A percentile compares a stretch with the other conserved stretches of the same genome.
Evolutionary conservation across 1,140 invertebrate genomes (phyloP).

Genomic region (Aphaenogaster ashmeadi): DNA sequence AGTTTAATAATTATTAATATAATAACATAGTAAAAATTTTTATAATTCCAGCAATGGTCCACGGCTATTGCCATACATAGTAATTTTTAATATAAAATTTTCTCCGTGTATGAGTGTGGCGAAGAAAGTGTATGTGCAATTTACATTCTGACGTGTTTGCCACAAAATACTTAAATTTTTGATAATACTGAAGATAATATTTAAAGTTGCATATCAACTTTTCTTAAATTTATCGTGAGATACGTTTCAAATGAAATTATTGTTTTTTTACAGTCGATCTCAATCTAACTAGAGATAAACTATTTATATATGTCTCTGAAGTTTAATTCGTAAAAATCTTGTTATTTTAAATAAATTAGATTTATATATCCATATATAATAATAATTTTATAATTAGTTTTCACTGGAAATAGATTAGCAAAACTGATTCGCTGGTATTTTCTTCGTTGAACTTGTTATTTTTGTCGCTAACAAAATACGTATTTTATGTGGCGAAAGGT

Average conservation of each 20-base stretch:
- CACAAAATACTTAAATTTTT: not conserved
- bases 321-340: not conserved
- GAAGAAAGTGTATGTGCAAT: not conserved
- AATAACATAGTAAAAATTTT: too few relatives aligned
- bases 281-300: not conserved
- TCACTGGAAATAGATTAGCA: not conserved
- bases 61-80: too few relatives aligned
- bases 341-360: not conserved
- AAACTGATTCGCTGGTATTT: not conserved
- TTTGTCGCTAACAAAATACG: slow-evolving; percentile 10
- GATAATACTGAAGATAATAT: not conserved
- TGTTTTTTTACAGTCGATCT: not conserved
- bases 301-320: not conserved
- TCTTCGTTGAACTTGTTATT: slow-evolving; percentile 24
- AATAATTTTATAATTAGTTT: not conserved
- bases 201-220: not conserved
- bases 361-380: not conserved
- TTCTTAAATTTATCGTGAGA: not conserved
- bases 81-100: too few relatives aligned
- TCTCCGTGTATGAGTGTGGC: not conserved
- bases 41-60: too few relatives aligned
- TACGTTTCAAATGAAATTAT: not conserved
- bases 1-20: too few relatives aligned
- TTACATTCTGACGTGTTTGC: slow-evolving; percentile 15
- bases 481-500: not conserved